phyloP scores from a whole-genome alignment of 1,140 invertebrate genomes.

The Nymphalis io region DNA sequence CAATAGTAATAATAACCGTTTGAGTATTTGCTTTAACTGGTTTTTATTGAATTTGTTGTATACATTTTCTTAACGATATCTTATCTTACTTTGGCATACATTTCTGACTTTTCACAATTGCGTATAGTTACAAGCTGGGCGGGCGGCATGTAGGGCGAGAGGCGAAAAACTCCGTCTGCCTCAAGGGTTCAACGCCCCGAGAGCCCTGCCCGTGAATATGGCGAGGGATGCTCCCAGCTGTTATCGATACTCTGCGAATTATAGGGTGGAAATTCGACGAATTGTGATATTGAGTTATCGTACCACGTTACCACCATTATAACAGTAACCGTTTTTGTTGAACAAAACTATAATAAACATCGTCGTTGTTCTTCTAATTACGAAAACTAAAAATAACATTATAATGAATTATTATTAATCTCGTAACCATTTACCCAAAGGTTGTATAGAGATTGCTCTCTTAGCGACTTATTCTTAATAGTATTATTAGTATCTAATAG shows the following conservation, averaged over 20 bases:
- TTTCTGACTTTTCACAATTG: conserved; percentile 14
- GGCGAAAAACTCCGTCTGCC: conserved; percentile 71
- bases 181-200: conserved; percentile 63
- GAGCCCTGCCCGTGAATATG: conserved; percentile 73
- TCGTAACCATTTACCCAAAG: no score
- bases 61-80: neutral
- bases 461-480: no score
- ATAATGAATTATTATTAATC: no score
- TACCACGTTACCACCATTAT: neutral
- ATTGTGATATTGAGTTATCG: conserved; percentile 6
- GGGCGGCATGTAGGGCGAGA: conserved; percentile 75
- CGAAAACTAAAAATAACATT: neutral
- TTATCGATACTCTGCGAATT: conserved; percentile 57
- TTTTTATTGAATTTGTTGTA: conserved; percentile 7
- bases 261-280: conserved; percentile 15
- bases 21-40: conserved; percentile 6
- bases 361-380: neutral
- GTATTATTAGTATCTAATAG: neutral
- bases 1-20: conserved; percentile 21
- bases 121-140: conserved; percentile 50
- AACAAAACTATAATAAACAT: neutral
- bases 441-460: no score
- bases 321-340: neutral
- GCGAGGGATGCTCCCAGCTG: conserved; percentile 61
- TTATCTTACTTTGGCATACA: conserved; percentile 10